phyloP scores from a whole-genome alignment of 2,797 vertebrate species.

The Miichthys miiuy region DNA sequence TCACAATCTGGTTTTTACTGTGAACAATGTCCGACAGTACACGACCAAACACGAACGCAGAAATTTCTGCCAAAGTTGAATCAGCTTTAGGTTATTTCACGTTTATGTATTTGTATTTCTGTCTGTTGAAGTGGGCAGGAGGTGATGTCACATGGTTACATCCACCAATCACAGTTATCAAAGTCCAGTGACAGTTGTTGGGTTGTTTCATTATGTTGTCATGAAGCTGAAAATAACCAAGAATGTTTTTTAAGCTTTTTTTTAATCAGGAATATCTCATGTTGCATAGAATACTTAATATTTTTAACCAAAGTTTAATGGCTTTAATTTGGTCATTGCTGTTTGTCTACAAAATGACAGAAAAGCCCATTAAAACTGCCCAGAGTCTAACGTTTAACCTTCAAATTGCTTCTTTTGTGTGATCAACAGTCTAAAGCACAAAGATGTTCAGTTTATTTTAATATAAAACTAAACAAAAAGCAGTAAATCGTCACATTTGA shows the following conservation, averaged over 20 bases:
- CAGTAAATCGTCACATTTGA: too few species aligned
- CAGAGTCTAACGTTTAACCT: too few species aligned
- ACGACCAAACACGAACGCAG: not conserved
- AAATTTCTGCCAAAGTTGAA: too few species aligned
- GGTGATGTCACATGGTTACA: not conserved
- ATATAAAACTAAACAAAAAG: not conserved
- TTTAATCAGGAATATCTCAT: too few species aligned
- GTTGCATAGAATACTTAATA: too few species aligned
- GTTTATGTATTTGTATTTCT: not conserved
- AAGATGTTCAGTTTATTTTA: too few species aligned
- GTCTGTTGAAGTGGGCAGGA: not conserved
- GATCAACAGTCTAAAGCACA: not conserved
- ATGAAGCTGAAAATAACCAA: not conserved
- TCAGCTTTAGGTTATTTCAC: not conserved
- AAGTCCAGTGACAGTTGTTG: not conserved
- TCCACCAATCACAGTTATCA: not conserved
- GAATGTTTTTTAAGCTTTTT: not conserved
- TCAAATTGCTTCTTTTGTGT: not conserved
- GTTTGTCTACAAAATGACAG: not conserved
- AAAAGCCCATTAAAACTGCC: not conserved
- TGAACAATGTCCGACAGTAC: fast-evolving
- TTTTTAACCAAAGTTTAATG: not conserved
- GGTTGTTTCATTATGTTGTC: not conserved
- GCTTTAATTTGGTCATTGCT: not conserved
- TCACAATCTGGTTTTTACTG: not conserved